Base-by-base conservation (phyloP, 1,140 invertebrate genomes). In the Ctenoplectra terminalis region DNA sequence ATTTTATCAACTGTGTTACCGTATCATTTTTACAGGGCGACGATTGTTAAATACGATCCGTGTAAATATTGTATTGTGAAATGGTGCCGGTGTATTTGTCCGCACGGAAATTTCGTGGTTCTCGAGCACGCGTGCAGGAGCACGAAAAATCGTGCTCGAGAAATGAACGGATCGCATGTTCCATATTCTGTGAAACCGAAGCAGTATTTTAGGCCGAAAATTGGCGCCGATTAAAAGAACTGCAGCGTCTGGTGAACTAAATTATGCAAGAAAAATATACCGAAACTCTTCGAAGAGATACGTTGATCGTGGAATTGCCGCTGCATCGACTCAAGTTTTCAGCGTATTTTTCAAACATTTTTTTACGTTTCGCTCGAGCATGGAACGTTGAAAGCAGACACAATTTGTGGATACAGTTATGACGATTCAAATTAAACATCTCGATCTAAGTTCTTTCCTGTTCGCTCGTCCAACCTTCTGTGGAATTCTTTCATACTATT, bases 231-330 rank as follows among this genome's bases (percentile, higher is more conserved):
- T 75, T 75, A 76, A 75, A 71, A 67, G 69, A 69, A 72, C 58
- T 72, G 74, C 87, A 85, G 77, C 80, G 85, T 89, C 85, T 87
- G 81, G 87, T 83, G 87, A 86, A 84, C 76, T 77, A 87, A 90
- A 89, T 90, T 90, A 90, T 90, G 88, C 87, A 90, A 89, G 87
- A 84, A 85, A 89, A 90, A 90, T 87, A 88, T 86, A 90, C 85
- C 69, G 79, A 75, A 31, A 77, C 40, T 58, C 71, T 56, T 67
- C 61, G 40, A 23, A 17, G 11, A 29, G 17, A 64, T 75, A 75
- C 78, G 60, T 54, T 50, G 31, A 61, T 9, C 20, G 26, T 37
- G 20, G 58, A 73, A 80, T 52, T 17, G 56, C 58, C 8, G 26
- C 56, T 48, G 58, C 31, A 3, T 48, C 26, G 48, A 79, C 46